Evolutionary conservation across 2,888 invertebrate genomes (phyloP).

Genomic region (Tromatobia lineatoria): DNA sequence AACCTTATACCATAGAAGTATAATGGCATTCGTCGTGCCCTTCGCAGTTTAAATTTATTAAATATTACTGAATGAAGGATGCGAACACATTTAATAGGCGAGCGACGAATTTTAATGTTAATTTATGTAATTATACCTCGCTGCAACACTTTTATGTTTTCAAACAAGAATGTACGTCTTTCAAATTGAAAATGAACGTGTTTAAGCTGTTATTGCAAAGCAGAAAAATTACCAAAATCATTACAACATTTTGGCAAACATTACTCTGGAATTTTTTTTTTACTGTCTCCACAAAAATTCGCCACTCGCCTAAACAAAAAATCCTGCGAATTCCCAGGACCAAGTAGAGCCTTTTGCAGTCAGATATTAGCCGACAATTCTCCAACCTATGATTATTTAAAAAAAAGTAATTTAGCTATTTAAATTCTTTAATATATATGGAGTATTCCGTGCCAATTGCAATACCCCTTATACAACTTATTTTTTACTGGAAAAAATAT

Average conservation of each 20-base stretch:
- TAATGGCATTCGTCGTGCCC: constrained; percentile 50
- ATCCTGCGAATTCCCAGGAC: constrained; percentile 27
- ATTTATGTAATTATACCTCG: not conserved
- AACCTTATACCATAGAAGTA: constrained; percentile 61
- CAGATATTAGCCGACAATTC: not conserved
- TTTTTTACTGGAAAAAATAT: too few species aligned
- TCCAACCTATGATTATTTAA: not conserved
- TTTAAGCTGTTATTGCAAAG: not conserved
- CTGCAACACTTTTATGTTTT: not conserved
- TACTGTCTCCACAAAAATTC: not conserved
- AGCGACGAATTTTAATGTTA: constrained; percentile 16
- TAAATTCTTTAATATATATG: too few species aligned
- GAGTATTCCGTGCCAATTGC: too few species aligned
- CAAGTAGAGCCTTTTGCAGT: constrained; percentile 16
- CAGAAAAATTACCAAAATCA: not conserved
- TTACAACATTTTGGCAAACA: not conserved
- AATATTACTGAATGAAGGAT: constrained; percentile 52
- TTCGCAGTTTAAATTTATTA: constrained; percentile 35
- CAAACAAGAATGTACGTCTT: too few species aligned
- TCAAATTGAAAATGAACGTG: not conserved
- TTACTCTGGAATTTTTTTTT: not conserved
- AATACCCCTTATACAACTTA: too few species aligned
- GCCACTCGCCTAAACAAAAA: not conserved
- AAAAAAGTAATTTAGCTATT: not conserved
- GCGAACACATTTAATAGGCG: constrained; percentile 36